phyloP scores from a whole-genome alignment of 2,888 invertebrate genomes.

The Germaria angustata region DNA sequence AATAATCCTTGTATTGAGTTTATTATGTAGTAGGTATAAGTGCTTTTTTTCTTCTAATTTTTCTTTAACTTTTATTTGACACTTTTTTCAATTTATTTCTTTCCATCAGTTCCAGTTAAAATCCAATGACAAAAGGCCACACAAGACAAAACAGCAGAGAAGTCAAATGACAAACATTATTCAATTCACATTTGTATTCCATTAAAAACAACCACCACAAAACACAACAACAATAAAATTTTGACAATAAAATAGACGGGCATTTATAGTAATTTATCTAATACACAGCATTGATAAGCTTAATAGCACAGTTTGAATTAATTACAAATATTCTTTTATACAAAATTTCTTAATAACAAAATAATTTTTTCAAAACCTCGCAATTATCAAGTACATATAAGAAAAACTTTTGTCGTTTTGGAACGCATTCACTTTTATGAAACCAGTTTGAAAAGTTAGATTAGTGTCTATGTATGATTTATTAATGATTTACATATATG shows the following conservation, averaged over 20 bases:
- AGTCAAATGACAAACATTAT: slow-evolving; percentile 23
- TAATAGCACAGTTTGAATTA: background rate
- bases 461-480: too few relatives aligned
- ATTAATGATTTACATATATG: too few relatives aligned
- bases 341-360: background rate
- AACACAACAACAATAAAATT: slow-evolving; percentile 35
- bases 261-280: slow-evolving; percentile 5
- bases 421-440: too few relatives aligned
- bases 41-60: background rate
- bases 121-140: slow-evolving; percentile 9
- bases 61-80: background rate
- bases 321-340: background rate
- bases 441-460: background rate
- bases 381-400: too few relatives aligned
- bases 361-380: too few relatives aligned
- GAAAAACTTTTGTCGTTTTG: too few relatives aligned
- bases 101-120: background rate
- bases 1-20: background rate
- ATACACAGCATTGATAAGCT: background rate
- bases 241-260: slow-evolving; percentile 45
- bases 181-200: slow-evolving; percentile 4
- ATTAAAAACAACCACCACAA: slow-evolving; percentile 50
- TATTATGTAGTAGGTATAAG: background rate
- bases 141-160: background rate
- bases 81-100: slow-evolving; percentile 3